Evolutionary conservation across 2,113 vertebrate species (phyloP).

Genomic region (Murina feae): DNA sequence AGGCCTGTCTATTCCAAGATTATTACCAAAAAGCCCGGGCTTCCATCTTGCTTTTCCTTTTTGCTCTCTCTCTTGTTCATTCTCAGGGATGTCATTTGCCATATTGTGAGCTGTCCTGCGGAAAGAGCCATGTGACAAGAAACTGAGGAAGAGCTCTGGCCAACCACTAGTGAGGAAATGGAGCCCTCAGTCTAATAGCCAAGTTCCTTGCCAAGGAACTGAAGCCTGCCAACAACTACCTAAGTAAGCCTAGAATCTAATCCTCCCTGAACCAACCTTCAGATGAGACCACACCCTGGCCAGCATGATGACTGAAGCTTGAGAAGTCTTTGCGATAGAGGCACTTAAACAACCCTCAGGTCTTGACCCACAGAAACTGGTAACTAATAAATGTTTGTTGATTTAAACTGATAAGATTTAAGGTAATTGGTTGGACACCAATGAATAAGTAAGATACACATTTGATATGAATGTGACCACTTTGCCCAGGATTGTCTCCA

Average conservation of each 20-base stretch:
- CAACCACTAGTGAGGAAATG: not conserved
- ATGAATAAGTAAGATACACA: not conserved
- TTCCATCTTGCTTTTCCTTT: not conserved
- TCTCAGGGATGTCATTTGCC: not conserved
- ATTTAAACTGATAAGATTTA: not conserved
- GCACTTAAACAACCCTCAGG: not conserved
- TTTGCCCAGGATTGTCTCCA: not conserved
- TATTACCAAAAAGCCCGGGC: not conserved
- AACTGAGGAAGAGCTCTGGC: not conserved
- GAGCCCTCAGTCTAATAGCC: not conserved
- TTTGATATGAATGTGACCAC: not conserved
- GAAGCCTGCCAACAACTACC: not conserved
- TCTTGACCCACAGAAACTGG: not conserved
- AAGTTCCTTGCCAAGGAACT: not conserved
- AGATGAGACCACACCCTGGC: not conserved
- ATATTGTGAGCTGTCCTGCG: not conserved
- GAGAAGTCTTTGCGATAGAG: not conserved
- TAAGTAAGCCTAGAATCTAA: not conserved
- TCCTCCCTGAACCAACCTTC: not conserved
- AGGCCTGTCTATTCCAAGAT: not conserved
- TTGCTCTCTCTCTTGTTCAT: not conserved
- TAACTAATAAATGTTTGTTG: not conserved
- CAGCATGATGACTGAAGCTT: not conserved
- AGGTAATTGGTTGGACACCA: not conserved
- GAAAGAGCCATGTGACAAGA: not conserved